Conservation (phyloP, 2,113 vertebrate species). For the Ellobius talpinus region DNA sequence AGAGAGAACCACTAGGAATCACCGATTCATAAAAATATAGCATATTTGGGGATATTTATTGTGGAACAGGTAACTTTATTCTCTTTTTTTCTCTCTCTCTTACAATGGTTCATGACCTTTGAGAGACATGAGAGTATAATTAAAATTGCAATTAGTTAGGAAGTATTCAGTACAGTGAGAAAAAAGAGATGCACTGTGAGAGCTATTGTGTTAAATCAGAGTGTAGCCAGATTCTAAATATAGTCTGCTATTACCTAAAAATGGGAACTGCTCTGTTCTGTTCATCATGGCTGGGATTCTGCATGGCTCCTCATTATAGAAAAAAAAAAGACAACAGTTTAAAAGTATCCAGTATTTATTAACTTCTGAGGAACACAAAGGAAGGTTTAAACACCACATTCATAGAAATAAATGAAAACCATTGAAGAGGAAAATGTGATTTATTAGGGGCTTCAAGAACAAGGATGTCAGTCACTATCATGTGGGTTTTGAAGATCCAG, state of each 20-base stretch:
- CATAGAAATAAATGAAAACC: background rate
- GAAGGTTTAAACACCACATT: background rate
- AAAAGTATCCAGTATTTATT: background rate
- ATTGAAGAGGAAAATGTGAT: background rate
- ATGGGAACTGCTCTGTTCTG: background rate
- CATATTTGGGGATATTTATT: background rate
- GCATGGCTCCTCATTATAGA: background rate
- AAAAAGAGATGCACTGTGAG: constrained; percentile 30
- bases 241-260: constrained; percentile 20
- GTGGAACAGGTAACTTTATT: constrained; percentile 29
- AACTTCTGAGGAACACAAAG: background rate
- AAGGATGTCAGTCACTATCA: background rate
- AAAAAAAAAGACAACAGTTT: background rate
- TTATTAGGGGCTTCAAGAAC: background rate
- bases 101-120: constrained; percentile 23
- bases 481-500: background rate
- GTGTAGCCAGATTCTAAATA: constrained; percentile 43
- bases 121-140: constrained; percentile 58
- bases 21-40: constrained; percentile 46
- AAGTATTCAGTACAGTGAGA: constrained; percentile 57
- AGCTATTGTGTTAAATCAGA: constrained; percentile 44
- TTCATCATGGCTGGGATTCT: background rate
- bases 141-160: constrained; percentile 62
- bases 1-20: background rate
- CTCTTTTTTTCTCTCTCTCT: background rate